These are phyloP conservation scores for Pelodytes ibericus DNA, from an alignment of 2,797 vertebrate species.

Conservation along the genomic window DNA sequence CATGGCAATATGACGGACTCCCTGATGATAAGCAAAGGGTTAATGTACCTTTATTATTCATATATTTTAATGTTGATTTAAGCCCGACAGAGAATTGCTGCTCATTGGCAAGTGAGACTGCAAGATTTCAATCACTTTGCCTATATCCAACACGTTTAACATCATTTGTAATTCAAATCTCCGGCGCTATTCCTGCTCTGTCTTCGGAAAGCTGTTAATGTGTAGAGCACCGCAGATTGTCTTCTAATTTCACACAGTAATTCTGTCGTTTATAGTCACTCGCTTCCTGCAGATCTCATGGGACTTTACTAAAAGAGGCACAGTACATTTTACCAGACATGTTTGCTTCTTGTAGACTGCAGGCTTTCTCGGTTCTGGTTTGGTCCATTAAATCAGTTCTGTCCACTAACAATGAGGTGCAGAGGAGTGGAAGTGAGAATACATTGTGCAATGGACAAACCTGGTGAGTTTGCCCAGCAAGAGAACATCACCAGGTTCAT, in stretches of 20 bases:
- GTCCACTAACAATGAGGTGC: too few species aligned
- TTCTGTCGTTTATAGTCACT: constrained; percentile 12
- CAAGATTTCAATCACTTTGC: constrained; percentile 24
- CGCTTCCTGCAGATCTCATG: constrained; percentile 5
- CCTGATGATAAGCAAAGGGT: too few species aligned
- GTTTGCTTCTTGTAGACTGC: constrained; percentile 9
- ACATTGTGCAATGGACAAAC: too few species aligned
- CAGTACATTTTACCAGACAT: constrained; percentile 14
- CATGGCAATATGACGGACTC: too few species aligned
- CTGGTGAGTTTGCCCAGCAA: too few species aligned
- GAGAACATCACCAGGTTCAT: too few species aligned
- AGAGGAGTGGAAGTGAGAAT: too few species aligned
- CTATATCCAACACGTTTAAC: constrained; percentile 15
- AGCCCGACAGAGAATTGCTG: neutral
- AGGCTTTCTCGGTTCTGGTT: too few species aligned
- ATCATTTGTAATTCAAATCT: constrained; percentile 41
- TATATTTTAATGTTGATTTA: neutral
- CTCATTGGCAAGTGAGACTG: neutral
- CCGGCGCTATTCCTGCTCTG: constrained; percentile 3
- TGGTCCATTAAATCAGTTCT: too few species aligned
- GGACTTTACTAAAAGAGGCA: neutral
- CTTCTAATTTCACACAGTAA: constrained; percentile 30
- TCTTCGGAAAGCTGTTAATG: constrained; percentile 24
- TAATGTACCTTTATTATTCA: too few species aligned
- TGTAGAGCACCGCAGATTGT: constrained; percentile 1